Conservation (phyloP, 2,888 invertebrate genomes). For the Stenchaetothrips biformis region DNA sequence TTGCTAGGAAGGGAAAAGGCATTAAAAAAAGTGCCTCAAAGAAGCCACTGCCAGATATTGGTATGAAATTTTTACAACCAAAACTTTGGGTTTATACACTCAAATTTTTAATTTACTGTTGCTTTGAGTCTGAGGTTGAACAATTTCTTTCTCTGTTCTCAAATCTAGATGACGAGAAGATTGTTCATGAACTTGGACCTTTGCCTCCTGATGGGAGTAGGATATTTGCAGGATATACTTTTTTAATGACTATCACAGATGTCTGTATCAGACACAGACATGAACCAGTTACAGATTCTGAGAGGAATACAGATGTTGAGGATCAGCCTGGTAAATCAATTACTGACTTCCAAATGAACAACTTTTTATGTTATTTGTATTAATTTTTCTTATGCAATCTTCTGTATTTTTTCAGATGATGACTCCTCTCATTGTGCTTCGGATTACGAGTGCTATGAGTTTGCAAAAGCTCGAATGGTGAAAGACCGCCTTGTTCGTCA, state of each 20-base stretch:
- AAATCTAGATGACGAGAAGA: not conserved
- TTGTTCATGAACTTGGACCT: not conserved
- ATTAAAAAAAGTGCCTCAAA: not conserved
- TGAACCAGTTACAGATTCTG: not conserved
- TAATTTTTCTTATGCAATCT: not conserved
- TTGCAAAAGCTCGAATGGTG: not conserved
- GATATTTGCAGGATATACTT: not conserved
- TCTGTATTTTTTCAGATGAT: not conserved
- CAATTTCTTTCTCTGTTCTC: too few relatives aligned
- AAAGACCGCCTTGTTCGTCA: not conserved
- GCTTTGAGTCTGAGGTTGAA: too few relatives aligned
- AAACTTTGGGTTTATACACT: too few relatives aligned
- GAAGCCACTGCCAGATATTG: not conserved
- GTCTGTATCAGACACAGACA: not conserved
- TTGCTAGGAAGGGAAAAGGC: not conserved
- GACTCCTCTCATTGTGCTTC: not conserved
- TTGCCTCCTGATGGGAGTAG: not conserved
- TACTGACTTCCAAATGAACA: not conserved
- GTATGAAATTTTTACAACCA: not conserved
- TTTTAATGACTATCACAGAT: not conserved
- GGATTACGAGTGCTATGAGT: not conserved
- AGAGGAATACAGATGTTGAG: not conserved
- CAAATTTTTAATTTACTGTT: too few relatives aligned
- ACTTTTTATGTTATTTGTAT: not conserved
- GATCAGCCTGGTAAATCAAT: not conserved